Base-by-base conservation (phyloP, 1,140 invertebrate species). In the Euglossa dilemma region DNA sequence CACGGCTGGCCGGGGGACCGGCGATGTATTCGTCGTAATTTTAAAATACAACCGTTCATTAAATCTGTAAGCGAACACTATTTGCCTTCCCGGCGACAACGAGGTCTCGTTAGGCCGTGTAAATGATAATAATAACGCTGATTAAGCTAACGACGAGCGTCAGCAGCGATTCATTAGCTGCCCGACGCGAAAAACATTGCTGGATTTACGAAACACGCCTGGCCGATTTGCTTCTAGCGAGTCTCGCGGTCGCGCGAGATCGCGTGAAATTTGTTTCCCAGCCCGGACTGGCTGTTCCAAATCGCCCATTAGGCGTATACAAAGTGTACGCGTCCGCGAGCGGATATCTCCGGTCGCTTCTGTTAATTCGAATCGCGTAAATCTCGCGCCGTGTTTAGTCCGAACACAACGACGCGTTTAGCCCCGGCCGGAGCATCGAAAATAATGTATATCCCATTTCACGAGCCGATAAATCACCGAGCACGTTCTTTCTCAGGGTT, bases 41-140 rank as follows among this genome's bases (percentile, higher is more conserved):
- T 43, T 67, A 28, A 82, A 67, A 76, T 67, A 82, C 43, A 67
- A 20, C 43, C 72, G 72, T 75, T 81, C 59, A 43, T 81, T 76
- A 76, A 57, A 36, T 36, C 11, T 28, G 25, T 59, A 23, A 43
- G 25, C 71, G 36, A 20, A 11, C 20, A 50, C 16, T 52, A 36
- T 74, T 81, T 56, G 67, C 25, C 71, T 66, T 76, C 57, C 52
- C 16, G 23, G 54, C 36, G 52, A 12, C 50, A 12, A 57, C 25
- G 5, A n/a, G 70, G 43, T 54, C 63, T 76, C 73, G 54, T 76
- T 82, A 76, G 45, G 18, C n/a, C 43, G 50, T 50, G 61, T 52
- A 66, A 81, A 69, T 59, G 63, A 66, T 67, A 76, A 82, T 82
- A 76, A 82, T 82, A 69, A 76, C 50, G 25, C 70, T 54, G 78